Evolutionary conservation across 2,888 invertebrate genomes (phyloP), one percentile per base, ranked within the genome.

Genomic region (Schizaphis graminum): DNA sequence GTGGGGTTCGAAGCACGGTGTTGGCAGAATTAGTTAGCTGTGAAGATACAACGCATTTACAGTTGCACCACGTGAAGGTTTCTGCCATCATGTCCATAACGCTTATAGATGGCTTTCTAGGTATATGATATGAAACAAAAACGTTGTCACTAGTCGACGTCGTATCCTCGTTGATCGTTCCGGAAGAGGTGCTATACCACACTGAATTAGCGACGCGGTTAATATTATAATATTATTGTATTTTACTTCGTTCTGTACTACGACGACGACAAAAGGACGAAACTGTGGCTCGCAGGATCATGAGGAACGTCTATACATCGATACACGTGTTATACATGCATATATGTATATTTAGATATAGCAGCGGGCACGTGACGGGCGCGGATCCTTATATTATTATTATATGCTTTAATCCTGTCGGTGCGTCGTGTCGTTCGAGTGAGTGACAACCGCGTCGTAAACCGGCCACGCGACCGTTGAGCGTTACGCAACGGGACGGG

Each of bases 401-500:
- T 86, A 84, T 84, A 84, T 85, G 35, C 35, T 13, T 67, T 67
- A 91, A 77, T 77, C 90, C 90, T 13, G 47, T 47, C 93, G 47
- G 86, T 41, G 90, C 89, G 56, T 21, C 21, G 93, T 44, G 93
- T 57, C 84, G 89, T 88, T 35, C 53, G 92, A 67, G 91, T 94
- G 94, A 94, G 94, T 94, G 94, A 94, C 94, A 91, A 91, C 94
- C 94, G 94, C 91, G 94, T 93, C 90, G 86, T 86, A 91, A 87
- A 94, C 94, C 90, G 93, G 93, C 84, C 93, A 93, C 93, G 93
- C 93, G 93, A 93, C 93, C 93, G 87, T 44, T 44, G 67, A 53
- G 77, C 57, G 91, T 94, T 94, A 53, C 94, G 94, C 87, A 91
- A 94, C 89, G 89, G 44, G 26, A 89, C 67, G 49, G 47, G 56